Base-by-base conservation (phyloP, 2,797 vertebrate species). In the Notoglanidium macrostoma region DNA sequence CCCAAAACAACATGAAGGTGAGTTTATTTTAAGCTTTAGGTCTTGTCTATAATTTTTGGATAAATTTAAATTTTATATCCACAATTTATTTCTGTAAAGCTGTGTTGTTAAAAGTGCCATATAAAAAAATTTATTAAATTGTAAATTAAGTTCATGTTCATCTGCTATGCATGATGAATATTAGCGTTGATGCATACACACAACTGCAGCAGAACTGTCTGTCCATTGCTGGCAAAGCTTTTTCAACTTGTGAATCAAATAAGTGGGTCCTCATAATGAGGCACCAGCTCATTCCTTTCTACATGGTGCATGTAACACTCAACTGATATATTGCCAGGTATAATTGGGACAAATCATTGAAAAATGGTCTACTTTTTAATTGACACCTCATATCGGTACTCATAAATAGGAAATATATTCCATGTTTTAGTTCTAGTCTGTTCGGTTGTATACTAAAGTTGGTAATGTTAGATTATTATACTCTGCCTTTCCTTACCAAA, bases 1-100 rank as follows among this genome's bases (percentile, higher is more conserved):
- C 90, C 96, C 97, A 2, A 86, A 93, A 84, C 90, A 89, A 84
- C 76, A 90, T 68, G 84, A 91, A 92, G 96, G 96, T 97, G 86
- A 93, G 92, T 46, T 35, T 10, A 57, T 23, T 26, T 44, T 72
- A 40, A 44, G 40, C 35, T 44, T 23, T 23, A 0, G 2, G 5
- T 63, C 10, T 29, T 29, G 17, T 26, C 8, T 83, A 12, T 44
- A 21, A 59, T 74, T 49, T n/a, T 55, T 6, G 67, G 17, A 32
- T 68, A 68, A 68, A 67, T 67, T 12, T 32, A 32, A 14, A 32
- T 67, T 17, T 68, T 32, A 35, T 15, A 68, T 35, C 1, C 15
- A 29, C 10, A n/a, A n/a, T n/a, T n/a, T n/a, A 7, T 67, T 32
- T 67, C 12, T 67, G 15, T 68, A 2, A 17, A 19, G 29, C 65